Conservation (phyloP, 2,113 vertebrate genomes). For the Labrus mixtus region DNA sequence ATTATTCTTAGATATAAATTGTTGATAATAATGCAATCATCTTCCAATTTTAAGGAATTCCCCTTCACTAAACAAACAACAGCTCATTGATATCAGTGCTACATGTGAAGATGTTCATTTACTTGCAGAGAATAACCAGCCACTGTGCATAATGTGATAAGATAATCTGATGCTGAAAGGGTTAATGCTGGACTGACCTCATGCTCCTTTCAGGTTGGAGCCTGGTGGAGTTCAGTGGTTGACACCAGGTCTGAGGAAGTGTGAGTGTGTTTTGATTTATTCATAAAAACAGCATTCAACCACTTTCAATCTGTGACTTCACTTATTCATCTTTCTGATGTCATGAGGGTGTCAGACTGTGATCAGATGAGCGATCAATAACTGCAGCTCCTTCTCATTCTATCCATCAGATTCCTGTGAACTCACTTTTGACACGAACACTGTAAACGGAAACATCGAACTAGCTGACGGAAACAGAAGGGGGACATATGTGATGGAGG, state of each 20-base stretch:
- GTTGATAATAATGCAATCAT: too few relatives aligned
- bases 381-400: neutral
- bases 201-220: neutral
- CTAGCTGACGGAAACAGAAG: conserved; percentile 1
- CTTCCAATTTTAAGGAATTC: too few relatives aligned
- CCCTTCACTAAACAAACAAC: too few relatives aligned
- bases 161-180: neutral
- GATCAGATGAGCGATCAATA: neutral
- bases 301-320: neutral
- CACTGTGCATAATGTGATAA: neutral
- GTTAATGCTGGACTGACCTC: neutral
- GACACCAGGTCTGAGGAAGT: neutral
- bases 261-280: neutral
- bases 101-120: neutral
- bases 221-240: neutral
- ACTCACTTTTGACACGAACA: conserved; percentile 14
- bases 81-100: too few relatives aligned
- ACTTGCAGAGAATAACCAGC: neutral
- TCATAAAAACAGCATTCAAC: neutral
- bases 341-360: neutral
- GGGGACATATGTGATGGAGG: neutral
- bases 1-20: too few relatives aligned
- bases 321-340: neutral
- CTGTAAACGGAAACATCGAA: neutral
- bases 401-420: conserved; percentile 17